Evolutionary conservation across 2,888 invertebrate species (phyloP).

Genomic region (Hofmannophila pseudospretella): DNA sequence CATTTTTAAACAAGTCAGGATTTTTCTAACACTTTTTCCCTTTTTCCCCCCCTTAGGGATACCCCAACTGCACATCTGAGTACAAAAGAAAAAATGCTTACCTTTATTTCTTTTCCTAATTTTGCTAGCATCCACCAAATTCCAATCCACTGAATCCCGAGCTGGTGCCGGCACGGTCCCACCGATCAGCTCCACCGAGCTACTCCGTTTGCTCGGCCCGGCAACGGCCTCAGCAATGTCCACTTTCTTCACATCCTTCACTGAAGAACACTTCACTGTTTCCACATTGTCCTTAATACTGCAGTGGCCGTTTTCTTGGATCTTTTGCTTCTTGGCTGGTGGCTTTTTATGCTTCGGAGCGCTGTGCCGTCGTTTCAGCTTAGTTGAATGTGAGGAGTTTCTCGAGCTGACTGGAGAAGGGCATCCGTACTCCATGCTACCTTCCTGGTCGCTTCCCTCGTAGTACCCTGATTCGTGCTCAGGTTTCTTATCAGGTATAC

Average conservation of each 20-base stretch:
- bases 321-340: conserved; percentile 49
- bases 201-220: conserved; percentile 58
- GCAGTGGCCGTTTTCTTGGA: conserved; percentile 41
- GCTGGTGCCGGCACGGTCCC: conserved; percentile 63
- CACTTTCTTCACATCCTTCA: conserved; percentile 40
- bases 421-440: conserved; percentile 75
- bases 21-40: too few species aligned
- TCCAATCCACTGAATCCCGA: conserved; percentile 68
- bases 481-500: conserved; percentile 79
- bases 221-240: conserved; percentile 38
- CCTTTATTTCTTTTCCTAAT: conserved; percentile 75
- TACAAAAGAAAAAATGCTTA: conserved; percentile 40
- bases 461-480: conserved; percentile 91
- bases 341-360: conserved; percentile 56
- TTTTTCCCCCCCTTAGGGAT: too few species aligned
- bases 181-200: conserved; percentile 67
- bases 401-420: conserved; percentile 65
- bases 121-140: conserved; percentile 73
- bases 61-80: too few species aligned
- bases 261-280: conserved; percentile 49
- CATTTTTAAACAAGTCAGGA: too few species aligned
- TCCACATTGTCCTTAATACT: conserved; percentile 35
- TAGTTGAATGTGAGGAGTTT: conserved; percentile 64
- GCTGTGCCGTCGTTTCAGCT: conserved; percentile 59
- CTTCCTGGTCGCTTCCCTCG: conserved; percentile 84